phyloP scores from a whole-genome alignment of 2,113 vertebrate species.

The Corythornis vintsioides region DNA sequence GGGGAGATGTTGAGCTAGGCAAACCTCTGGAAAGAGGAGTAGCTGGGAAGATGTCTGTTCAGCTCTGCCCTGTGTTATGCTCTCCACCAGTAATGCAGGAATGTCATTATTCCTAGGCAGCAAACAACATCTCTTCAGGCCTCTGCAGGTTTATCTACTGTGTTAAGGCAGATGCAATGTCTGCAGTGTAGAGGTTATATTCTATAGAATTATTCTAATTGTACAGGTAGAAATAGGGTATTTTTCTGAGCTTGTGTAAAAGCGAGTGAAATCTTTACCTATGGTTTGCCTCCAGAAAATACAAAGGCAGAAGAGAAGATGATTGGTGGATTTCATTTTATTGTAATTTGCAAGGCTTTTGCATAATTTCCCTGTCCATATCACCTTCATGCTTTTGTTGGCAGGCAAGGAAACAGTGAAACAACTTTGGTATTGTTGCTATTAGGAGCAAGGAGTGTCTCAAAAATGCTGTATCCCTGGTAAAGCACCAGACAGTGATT shows the following conservation, averaged over 20 bases:
- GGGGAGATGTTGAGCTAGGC: not conserved
- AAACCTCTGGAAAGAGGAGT: not conserved
- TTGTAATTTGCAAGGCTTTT: not conserved
- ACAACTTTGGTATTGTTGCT: not conserved
- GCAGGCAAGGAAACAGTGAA: not conserved
- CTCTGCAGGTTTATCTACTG: not conserved
- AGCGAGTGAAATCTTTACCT: not conserved
- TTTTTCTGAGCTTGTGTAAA: not conserved
- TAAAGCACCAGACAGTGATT: not conserved
- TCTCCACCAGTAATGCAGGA: not conserved
- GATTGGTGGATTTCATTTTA: not conserved
- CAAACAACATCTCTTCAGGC: not conserved
- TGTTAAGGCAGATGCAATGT: not conserved
- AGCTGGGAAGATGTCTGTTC: not conserved
- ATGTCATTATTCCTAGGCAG: not conserved
- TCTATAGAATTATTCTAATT: not conserved
- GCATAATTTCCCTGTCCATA: not conserved
- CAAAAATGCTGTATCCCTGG: not conserved
- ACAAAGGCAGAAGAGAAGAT: not conserved
- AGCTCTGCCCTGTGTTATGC: not conserved
- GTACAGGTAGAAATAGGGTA: not conserved
- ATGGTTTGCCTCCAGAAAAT: not conserved
- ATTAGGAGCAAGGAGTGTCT: not conserved
- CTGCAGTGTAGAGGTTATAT: not conserved
- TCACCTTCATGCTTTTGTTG: not conserved